Base-by-base conservation (phyloP, 2,113 vertebrate genomes). In the Reinhardtius hippoglossoides region DNA sequence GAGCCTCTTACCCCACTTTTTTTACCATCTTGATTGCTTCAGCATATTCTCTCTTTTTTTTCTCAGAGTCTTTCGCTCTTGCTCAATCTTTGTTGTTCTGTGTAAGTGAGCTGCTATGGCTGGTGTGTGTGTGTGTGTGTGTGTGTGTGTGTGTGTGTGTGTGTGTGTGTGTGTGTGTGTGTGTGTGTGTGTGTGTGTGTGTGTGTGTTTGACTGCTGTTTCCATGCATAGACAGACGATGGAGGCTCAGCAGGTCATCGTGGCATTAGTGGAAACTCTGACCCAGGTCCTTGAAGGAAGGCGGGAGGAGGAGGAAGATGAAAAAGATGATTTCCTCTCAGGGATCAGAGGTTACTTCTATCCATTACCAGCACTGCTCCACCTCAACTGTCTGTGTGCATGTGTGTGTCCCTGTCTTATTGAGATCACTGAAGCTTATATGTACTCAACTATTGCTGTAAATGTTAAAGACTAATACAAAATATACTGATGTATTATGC, bases 331-430 rank as follows among this genome's bases (percentile, higher is more conserved):
- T 91, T 92, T 92, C 71, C 85, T 87, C 79, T 67, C 12, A 20
- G 72, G 83, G 89, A 76, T 91, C 89, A 91, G 91, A 89, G 89
- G 82, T 83, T 78, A 88, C 65, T 78, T 88, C 77, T 81, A 42
- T 77, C 86, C 82, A 90, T 93, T 92, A 89, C 87, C 71, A 77
- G 72, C 74, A 74, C 27, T 37, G 58, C 72, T 83, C 86, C 83
- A 76, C 70, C 77, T 79, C 46, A 74, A 12, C 44, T 13, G 44
- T 56, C 55, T 56, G 10, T 59, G 18, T 58, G 54, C 37, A 23
- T 20, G 4, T 13, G 2, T n/a, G 55, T 27, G 46, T 6, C 46
- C 18, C 46, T 16, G 16, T 20, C 15, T 18, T n/a, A 54, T n/a
- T 10, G 10, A 24, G n/a, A 21, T 54, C 52, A 54, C 52, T 54